Percentiles rank a stretch among this genome's conserved stretches.
Conservation (phyloP, 2,888 invertebrate species). For the Dasypogon diadema region DNA sequence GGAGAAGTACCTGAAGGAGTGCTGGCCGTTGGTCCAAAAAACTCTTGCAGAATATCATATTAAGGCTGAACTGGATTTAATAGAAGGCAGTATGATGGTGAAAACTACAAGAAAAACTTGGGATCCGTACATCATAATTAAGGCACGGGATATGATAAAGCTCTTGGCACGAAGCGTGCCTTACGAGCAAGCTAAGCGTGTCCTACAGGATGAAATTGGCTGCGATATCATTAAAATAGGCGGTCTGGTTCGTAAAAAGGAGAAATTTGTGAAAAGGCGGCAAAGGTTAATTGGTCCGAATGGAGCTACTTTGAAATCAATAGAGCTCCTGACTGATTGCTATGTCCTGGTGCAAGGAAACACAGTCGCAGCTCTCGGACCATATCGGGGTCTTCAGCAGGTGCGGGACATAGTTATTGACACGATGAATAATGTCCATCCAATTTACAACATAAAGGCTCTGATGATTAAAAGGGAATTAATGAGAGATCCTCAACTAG, state of each 20-base stretch:
- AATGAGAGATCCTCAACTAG: conserved; percentile 90
- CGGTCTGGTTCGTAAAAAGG: conserved; percentile 88
- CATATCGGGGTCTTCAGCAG: conserved; percentile 89
- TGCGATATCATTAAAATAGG: conserved; percentile 98
- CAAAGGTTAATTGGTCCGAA: conserved; percentile 96
- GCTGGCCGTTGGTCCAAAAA: conserved; percentile 95
- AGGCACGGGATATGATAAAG: conserved; percentile 96
- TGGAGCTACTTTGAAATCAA: conserved; percentile 97
- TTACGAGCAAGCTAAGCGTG: conserved; percentile 91
- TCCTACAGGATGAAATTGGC: conserved; percentile 89
- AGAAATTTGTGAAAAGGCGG: conserved; percentile 94
- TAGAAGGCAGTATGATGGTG: conserved; percentile 96
- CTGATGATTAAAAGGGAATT: conserved; percentile 97
- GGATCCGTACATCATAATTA: conserved; percentile 98
- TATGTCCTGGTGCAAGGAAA: conserved; percentile 97
- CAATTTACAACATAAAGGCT: conserved; percentile 97
- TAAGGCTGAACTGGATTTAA: conserved; percentile 88
- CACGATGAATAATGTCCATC: conserved; percentile 99
- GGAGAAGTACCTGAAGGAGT: conserved; percentile 93
- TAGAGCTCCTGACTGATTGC: conserved; percentile 95
- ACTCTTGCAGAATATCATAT: conserved; percentile 82
- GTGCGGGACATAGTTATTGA: conserved; percentile 92
- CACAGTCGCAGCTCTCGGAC: conserved; percentile 96
- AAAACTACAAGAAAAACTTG: conserved; percentile 96
- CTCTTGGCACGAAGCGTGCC: conserved; percentile 95